phyloP scores from a whole-genome alignment of 37 sponge, comb jelly and placozoan species.

The Hexactinellida sp. region DNA sequence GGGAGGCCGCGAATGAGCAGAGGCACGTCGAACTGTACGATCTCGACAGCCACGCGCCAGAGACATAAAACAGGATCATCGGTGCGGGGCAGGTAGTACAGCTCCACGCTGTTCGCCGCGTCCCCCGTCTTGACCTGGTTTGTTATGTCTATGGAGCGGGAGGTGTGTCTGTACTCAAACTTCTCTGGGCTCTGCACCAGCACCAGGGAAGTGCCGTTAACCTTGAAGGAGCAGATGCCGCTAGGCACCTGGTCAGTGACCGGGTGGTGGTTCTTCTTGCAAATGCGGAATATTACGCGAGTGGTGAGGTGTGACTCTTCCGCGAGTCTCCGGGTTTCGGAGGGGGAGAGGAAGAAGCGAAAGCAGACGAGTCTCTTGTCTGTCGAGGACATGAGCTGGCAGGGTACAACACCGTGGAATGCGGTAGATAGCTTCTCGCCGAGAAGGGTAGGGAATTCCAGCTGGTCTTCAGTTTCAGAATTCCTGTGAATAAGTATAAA shows the following conservation, averaged over 20 bases:
- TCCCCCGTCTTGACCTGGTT: background rate
- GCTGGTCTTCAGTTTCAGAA: background rate
- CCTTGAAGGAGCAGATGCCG: background rate
- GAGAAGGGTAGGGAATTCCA: background rate
- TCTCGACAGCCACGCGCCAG: background rate
- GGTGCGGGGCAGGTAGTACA: background rate
- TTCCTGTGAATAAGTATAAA: background rate
- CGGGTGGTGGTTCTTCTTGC: background rate
- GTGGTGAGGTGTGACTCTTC: background rate
- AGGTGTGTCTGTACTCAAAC: constrained; percentile 1
- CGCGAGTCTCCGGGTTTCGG: background rate
- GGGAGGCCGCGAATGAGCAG: background rate
- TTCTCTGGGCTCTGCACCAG: constrained; percentile 4
- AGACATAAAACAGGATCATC: background rate
- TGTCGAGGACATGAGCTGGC: background rate
- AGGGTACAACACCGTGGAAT: background rate
- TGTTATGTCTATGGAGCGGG: background rate
- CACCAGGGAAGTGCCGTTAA: background rate
- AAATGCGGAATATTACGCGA: background rate
- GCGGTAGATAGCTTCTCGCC: background rate
- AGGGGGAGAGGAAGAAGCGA: background rate
- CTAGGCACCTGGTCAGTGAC: background rate
- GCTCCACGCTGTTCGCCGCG: background rate
- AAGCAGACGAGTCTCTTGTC: background rate
- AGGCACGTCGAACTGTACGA: background rate